Base-by-base conservation (phyloP, 2,888 invertebrate species). In the Phyllotreta striolata region DNA sequence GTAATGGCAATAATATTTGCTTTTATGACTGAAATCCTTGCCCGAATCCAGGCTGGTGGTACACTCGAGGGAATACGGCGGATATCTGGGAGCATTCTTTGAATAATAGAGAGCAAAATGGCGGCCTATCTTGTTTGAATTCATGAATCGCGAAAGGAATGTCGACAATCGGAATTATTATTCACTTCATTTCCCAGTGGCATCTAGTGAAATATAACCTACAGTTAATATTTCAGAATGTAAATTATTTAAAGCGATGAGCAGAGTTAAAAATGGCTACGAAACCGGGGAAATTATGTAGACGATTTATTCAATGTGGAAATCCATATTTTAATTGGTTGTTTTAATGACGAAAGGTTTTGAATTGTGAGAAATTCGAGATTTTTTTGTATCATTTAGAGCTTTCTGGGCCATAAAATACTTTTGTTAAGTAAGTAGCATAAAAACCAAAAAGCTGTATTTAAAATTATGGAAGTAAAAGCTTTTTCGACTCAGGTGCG, bases 21-120 rank as follows among this genome's bases (percentile, higher is more conserved):
- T 52, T 52, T 52, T 43, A 52, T 52, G 37, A 37, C 59, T 7
- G 12, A 34, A 59, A 43, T 43, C 12, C 52, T 34, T 43, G 41
- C 55, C 49, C 24, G 34, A 55, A 10, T 12, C 38, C 38, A 59
- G 63, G 24, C 56, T 9, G 40, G 44, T 52, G 39, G 55, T 55
- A 51, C 58, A 59, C 56, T 55, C 63, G 35, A 51, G 39, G 39
- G 55, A 55, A 60, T 43, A 51, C 41, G 24, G 47, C 54, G 58
- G 52, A 63, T 64, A 65, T 66, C 67, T 63, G 55, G 63, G 69
- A 62, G 67, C 61, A 65, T 66, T 69, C 62, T 49, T 34, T 71
- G 72, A 70, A 72, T 73, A 73, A 73, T 73, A 69, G 66, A 73
- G 68, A 66, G 64, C 60, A 67, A 68, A 66, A 66, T 67, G 57